phyloP scores from a whole-genome alignment of 2,888 invertebrate genomes.

The Galeruca laticollis region DNA sequence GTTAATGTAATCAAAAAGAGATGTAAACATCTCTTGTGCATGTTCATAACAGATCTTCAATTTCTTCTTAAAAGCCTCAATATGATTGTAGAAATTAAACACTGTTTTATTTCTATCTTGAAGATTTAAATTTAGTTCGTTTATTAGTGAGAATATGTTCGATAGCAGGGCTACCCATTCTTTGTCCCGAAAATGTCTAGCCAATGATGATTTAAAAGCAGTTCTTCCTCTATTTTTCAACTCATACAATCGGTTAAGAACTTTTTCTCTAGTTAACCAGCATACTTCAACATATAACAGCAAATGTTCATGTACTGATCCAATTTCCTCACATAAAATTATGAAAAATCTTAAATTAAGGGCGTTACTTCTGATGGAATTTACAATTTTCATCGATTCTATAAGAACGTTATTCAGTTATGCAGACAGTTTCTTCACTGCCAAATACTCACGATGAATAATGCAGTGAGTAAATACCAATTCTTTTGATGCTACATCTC shows the following conservation, averaged over 20 bases:
- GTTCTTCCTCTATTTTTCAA: neutral
- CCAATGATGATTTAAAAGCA: neutral
- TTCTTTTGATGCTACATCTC: neutral
- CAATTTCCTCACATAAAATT: conserved; percentile 11
- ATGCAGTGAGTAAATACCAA: conserved; percentile 5
- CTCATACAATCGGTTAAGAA: conserved; percentile 4
- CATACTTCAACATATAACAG: conserved; percentile 1
- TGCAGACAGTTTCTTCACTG: conserved; percentile 6
- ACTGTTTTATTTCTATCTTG: conserved; percentile 15
- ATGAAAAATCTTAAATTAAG: conserved; percentile 14
- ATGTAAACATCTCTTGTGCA: conserved; percentile 13
- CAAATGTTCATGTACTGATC: neutral
- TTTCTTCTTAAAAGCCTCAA: conserved; percentile 23
- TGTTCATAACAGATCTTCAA: conserved; percentile 12
- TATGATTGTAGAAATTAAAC: conserved; percentile 18
- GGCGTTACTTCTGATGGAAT: conserved; percentile 13
- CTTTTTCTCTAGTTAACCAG: conserved; percentile 6
- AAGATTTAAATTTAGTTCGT: conserved; percentile 22
- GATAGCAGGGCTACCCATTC: conserved; percentile 13
- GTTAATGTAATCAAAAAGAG: too few relatives aligned
- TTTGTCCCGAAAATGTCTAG: neutral
- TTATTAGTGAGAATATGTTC: conserved; percentile 15
- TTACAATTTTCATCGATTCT: conserved; percentile 4
- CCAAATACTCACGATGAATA: conserved; percentile 1
- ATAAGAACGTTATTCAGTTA: conserved; percentile 8